Conservation (phyloP, 2,797 vertebrate genomes). For the Chaunax sp. region DNA sequence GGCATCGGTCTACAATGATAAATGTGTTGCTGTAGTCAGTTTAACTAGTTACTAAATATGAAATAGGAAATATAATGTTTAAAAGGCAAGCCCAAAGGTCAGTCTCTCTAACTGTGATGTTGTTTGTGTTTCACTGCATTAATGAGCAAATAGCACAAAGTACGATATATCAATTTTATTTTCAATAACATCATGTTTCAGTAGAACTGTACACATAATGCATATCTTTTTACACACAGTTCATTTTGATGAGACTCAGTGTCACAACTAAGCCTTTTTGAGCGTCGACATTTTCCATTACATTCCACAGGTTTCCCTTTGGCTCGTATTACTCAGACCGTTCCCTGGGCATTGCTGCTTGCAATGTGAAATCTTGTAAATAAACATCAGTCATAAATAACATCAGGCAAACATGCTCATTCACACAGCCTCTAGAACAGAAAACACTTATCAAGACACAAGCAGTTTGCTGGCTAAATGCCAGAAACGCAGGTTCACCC, state of each 20-base stretch:
- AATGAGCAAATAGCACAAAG: constrained; percentile 21
- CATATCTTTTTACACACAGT: constrained; percentile 55
- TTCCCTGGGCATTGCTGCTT: constrained; percentile 17
- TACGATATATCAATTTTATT: constrained; percentile 65
- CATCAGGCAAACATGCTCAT: constrained; percentile 65
- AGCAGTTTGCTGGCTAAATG: constrained; percentile 31
- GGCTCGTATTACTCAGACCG: constrained; percentile 37
- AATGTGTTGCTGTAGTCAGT: constrained; percentile 13
- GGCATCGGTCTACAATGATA: constrained; percentile 3
- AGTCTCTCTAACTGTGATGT: background rate
- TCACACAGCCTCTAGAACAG: constrained; percentile 54
- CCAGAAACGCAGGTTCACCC: constrained; percentile 20
- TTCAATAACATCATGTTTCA: constrained; percentile 61
- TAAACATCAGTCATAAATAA: constrained; percentile 51
- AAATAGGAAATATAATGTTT: constrained; percentile 17
- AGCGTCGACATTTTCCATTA: constrained; percentile 55
- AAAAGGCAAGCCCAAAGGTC: constrained; percentile 1
- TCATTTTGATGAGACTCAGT: constrained; percentile 40
- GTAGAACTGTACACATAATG: constrained; percentile 67
- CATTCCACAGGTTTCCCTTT: constrained; percentile 72
- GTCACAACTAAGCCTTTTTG: constrained; percentile 34
- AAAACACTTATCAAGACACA: constrained; percentile 55
- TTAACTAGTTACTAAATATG: constrained; percentile 3
- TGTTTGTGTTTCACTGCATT: constrained; percentile 7
- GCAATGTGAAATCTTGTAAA: constrained; percentile 39